Percentiles rank a stretch among this genome's conserved stretches.
Evolutionary conservation across 2,797 vertebrate genomes (phyloP).

Genomic region (Coendou prehensilis): DNA sequence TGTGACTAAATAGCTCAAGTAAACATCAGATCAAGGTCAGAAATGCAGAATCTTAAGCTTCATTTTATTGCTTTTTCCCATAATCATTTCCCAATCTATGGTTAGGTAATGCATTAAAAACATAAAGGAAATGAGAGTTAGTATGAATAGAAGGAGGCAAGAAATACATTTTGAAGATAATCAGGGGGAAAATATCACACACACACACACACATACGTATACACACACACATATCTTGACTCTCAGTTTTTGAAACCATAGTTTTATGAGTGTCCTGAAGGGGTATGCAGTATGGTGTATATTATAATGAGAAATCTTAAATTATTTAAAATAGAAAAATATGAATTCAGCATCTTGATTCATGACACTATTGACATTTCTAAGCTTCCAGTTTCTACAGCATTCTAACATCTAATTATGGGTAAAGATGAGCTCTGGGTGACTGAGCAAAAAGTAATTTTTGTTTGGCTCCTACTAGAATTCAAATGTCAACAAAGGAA

Average conservation of each 20-base stretch:
- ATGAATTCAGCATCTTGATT: constrained; percentile 67
- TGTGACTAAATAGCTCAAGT: neutral
- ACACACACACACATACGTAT: neutral
- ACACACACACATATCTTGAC: neutral
- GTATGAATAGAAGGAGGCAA: neutral
- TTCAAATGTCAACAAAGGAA: constrained; percentile 33
- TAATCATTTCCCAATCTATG: neutral
- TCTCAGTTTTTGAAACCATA: constrained; percentile 32
- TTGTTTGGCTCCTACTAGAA: constrained; percentile 24
- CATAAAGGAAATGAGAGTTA: constrained; percentile 1
- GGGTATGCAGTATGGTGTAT: neutral
- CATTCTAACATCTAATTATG: constrained; percentile 29
- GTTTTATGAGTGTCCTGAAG: constrained; percentile 62
- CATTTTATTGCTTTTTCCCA: neutral
- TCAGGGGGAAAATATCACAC: neutral
- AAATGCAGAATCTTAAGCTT: neutral
- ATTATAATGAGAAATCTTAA: constrained; percentile 63
- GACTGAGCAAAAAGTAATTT: constrained; percentile 33
- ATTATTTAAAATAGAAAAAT: constrained; percentile 61
- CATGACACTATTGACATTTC: constrained; percentile 24
- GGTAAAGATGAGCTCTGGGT: constrained; percentile 45
- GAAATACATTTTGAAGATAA: constrained; percentile 59
- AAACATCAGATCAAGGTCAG: neutral
- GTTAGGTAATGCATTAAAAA: constrained; percentile 12
- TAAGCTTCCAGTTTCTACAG: constrained; percentile 55